Conservation (phyloP, 2,888 invertebrate genomes). For the Eulithis testata region DNA sequence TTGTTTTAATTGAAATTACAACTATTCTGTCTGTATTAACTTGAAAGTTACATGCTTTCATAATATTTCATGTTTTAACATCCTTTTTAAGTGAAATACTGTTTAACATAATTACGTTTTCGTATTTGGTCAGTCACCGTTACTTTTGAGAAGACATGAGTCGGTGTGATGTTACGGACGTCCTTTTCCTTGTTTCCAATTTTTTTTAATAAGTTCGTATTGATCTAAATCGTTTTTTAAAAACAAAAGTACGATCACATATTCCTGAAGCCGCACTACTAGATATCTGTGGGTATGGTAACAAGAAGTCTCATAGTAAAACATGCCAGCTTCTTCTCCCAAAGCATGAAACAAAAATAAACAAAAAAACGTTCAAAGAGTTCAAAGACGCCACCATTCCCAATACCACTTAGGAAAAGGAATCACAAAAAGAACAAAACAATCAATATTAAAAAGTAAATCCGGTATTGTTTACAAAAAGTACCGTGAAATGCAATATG, state of each 20-base stretch:
- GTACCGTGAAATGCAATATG: slow-evolving; percentile 76
- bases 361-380: neutral
- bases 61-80: neutral
- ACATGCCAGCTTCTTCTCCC: too few species aligned
- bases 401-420: slow-evolving; percentile 22
- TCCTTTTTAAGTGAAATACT: slow-evolving; percentile 37
- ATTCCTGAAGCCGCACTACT: too few species aligned
- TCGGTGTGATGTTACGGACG: slow-evolving; percentile 5
- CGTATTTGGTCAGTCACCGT: slow-evolving; percentile 56
- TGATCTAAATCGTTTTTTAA: too few species aligned
- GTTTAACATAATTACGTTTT: slow-evolving; percentile 57
- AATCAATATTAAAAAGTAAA: slow-evolving; percentile 60
- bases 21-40: neutral
- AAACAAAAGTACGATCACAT: too few species aligned
- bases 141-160: slow-evolving; percentile 50
- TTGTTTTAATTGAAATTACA: too few species aligned
- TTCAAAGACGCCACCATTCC: slow-evolving; percentile 6
- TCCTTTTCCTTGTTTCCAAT: slow-evolving; percentile 8
- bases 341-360: neutral
- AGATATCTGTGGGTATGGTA: too few species aligned
- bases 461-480: slow-evolving; percentile 73
- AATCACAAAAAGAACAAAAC: slow-evolving; percentile 44
- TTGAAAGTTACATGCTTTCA: neutral
- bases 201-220: neutral
- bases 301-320: too few species aligned